A percentile compares a stretch with the other conserved stretches of the same genome.
phyloP scores from a whole-genome alignment of 2,797 vertebrate species.

The Leptatherina wallacei region DNA sequence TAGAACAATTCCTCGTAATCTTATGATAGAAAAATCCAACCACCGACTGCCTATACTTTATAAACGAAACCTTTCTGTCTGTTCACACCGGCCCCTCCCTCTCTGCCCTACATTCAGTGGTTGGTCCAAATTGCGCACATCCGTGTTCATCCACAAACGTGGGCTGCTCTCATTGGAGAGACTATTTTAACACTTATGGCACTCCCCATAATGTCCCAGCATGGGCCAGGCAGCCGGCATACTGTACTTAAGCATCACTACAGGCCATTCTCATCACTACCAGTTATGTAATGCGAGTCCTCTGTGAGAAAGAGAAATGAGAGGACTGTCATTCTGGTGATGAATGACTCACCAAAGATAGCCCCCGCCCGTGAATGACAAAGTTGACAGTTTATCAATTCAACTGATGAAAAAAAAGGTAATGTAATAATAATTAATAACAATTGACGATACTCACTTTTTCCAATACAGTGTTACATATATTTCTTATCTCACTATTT shows the following conservation, averaged over 20 bases:
- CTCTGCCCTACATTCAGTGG: conserved; percentile 48
- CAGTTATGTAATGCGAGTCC: not conserved
- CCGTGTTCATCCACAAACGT: conserved; percentile 76
- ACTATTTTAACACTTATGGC: conserved; percentile 59
- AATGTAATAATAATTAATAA: no score
- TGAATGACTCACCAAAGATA: not conserved
- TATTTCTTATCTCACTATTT: no score
- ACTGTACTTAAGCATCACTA: not conserved
- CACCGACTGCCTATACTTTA: conserved; percentile 27
- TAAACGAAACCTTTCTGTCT: conserved; percentile 27
- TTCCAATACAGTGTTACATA: no score
- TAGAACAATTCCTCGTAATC: conserved; percentile 4
- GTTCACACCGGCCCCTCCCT: conserved; percentile 21
- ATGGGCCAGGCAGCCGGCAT: not conserved
- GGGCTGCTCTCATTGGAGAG: conserved; percentile 77
- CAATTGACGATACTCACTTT: no score
- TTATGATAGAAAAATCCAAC: not conserved
- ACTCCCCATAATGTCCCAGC: conserved; percentile 32
- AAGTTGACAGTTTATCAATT: not conserved
- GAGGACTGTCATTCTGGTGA: not conserved
- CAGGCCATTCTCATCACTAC: not conserved
- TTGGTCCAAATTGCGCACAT: conserved; percentile 62
- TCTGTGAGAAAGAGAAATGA: not conserved
- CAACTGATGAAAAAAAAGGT: no score
- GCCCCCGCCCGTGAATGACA: not conserved